Percentiles rank a stretch among this genome's conserved stretches.
These are phyloP conservation scores for Theristicus caerulescens DNA, from an alignment of 2,113 vertebrate genomes.

Conservation along the genomic window DNA sequence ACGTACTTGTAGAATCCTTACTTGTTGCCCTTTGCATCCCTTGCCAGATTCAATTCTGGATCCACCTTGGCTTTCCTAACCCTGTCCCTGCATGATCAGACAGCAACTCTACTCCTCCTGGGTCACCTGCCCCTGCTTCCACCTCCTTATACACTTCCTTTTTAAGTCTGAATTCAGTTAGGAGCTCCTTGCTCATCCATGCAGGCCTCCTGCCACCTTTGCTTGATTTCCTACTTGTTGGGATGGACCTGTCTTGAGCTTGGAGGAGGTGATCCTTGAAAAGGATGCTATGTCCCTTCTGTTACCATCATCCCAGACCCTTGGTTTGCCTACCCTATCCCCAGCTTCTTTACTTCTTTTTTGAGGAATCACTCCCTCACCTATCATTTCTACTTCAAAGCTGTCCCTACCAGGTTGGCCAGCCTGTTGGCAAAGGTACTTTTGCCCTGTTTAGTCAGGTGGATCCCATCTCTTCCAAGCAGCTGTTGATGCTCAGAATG, in stretches of 20 bases:
- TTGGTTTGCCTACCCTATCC: neutral
- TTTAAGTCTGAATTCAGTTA: neutral
- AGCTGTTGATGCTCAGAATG: neutral
- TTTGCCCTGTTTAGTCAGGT: neutral
- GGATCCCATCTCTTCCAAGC: neutral
- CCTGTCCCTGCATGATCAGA: neutral
- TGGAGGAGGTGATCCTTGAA: neutral
- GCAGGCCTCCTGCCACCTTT: neutral
- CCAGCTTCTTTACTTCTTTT: neutral
- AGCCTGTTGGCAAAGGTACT: neutral
- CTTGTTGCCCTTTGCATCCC: neutral
- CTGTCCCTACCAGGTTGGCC: neutral
- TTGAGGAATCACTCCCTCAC: neutral
- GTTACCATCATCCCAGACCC: neutral
- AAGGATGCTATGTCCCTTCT: neutral
- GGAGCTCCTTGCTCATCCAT: neutral
- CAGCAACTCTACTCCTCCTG: neutral
- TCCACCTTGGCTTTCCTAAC: neutral
- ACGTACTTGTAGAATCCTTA: neutral
- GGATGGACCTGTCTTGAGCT: neutral
- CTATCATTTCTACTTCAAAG: neutral
- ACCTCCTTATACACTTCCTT: neutral
- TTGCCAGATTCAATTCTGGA: neutral
- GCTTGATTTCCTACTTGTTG: neutral
- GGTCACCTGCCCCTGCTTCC: neutral